A percentile compares a stretch with the other conserved stretches of the same genome.
phyloP scores from a whole-genome alignment of 2,113 vertebrate genomes.

The Cepphus grylle region DNA sequence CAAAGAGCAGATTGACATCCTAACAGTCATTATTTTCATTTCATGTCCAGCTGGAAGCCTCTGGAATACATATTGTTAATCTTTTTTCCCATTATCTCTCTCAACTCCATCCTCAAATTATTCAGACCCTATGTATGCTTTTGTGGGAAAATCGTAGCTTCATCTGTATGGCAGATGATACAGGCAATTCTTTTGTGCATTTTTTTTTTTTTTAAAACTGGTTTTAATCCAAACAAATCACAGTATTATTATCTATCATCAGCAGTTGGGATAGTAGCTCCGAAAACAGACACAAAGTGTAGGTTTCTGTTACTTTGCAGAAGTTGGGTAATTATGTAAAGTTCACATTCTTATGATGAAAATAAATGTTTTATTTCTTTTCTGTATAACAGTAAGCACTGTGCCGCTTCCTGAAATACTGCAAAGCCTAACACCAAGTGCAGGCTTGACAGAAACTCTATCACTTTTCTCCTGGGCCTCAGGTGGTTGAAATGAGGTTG shows the following conservation, averaged over 20 bases:
- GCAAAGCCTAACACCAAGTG: background rate
- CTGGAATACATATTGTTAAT: constrained; percentile 38
- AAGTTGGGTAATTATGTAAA: background rate
- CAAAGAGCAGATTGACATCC: constrained; percentile 48
- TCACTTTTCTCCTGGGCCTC: background rate
- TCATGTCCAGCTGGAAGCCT: constrained; percentile 32
- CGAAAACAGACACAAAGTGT: background rate
- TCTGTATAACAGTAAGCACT: background rate
- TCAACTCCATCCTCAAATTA: constrained; percentile 19
- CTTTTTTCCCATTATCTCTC: constrained; percentile 31
- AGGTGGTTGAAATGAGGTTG: background rate
- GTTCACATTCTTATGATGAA: background rate
- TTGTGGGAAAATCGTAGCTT: constrained; percentile 49
- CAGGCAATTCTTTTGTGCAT: background rate
- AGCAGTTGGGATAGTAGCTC: background rate
- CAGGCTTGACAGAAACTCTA: background rate
- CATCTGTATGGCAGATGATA: constrained; percentile 58
- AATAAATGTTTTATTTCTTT: background rate
- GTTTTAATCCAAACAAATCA: constrained; percentile 9
- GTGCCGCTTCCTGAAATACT: background rate
- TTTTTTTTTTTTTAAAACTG: background rate
- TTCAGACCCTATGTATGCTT: background rate
- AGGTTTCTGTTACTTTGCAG: background rate
- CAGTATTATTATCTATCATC: background rate
- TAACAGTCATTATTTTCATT: constrained; percentile 50